Conservation (phyloP, 2,888 invertebrate genomes). For the Cybosia mesomella region DNA sequence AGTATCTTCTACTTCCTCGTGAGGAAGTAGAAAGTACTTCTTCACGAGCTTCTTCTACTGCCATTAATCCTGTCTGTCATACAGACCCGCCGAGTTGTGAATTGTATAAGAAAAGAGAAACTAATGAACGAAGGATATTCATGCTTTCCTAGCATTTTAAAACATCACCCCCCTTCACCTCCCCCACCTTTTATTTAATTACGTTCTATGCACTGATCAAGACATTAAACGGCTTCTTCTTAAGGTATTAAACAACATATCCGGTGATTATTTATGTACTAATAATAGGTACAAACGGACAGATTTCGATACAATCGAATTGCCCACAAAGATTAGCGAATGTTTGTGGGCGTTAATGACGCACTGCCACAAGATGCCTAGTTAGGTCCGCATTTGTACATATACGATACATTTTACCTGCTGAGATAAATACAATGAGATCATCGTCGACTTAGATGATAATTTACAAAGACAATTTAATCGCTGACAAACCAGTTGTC, state of each 20-base stretch:
- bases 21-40: no score
- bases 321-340: constrained; percentile 54
- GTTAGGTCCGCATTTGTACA: constrained; percentile 58
- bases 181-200: background rate
- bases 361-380: constrained; percentile 57
- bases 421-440: constrained; percentile 73
- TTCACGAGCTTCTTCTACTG: no score
- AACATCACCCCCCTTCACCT: background rate
- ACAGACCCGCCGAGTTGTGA: no score
- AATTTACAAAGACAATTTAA: constrained; percentile 66
- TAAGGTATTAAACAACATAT: constrained; percentile 53
- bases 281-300: constrained; percentile 55
- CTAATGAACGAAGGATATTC: background rate
- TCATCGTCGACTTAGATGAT: constrained; percentile 71
- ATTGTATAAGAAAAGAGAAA: no score
- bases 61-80: no score
- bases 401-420: constrained; percentile 67
- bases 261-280: constrained; percentile 57
- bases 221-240: constrained; percentile 23
- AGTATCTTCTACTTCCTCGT: no score
- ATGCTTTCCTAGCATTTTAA: background rate
- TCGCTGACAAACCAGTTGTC: constrained; percentile 47
- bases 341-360: constrained; percentile 70
- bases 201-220: background rate
- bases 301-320: constrained; percentile 61